Evolutionary conservation across 2,113 vertebrate species (phyloP).

Genomic region (Cyanoramphus novaezelandiae): DNA sequence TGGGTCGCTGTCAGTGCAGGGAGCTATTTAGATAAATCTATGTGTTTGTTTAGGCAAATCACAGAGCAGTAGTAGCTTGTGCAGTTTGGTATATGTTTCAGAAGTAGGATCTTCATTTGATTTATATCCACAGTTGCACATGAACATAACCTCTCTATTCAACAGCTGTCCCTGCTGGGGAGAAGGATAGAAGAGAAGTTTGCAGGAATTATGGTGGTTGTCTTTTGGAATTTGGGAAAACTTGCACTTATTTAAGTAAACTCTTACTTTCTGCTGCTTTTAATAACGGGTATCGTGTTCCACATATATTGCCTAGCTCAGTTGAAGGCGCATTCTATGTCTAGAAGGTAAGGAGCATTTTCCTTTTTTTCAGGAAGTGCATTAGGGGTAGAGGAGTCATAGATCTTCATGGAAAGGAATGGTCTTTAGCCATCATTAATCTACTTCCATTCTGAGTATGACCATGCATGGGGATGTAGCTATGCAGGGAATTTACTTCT

Average conservation of each 20-base stretch:
- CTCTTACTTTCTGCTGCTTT: background rate
- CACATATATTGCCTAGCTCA: background rate
- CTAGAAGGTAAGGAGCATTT: background rate
- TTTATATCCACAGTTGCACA: background rate
- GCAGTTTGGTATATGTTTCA: background rate
- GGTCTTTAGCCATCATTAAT: background rate
- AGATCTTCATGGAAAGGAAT: background rate
- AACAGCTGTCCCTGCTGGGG: background rate
- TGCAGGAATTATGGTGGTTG: background rate
- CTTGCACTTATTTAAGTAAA: background rate
- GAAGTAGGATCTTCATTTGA: background rate
- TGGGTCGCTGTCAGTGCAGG: background rate
- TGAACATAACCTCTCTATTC: background rate
- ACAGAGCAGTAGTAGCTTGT: background rate
- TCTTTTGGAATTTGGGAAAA: background rate
- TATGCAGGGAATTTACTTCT: background rate
- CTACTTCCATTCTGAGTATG: background rate
- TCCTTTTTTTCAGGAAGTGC: background rate
- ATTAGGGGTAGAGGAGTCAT: background rate
- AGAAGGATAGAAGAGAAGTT: background rate
- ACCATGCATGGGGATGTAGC: background rate
- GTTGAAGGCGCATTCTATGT: accelerated
- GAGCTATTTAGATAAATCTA: background rate
- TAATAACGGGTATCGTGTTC: background rate
- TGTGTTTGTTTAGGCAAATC: background rate